Conservation (phyloP, 2,113 vertebrate genomes). For the Lycaon pictus region DNA sequence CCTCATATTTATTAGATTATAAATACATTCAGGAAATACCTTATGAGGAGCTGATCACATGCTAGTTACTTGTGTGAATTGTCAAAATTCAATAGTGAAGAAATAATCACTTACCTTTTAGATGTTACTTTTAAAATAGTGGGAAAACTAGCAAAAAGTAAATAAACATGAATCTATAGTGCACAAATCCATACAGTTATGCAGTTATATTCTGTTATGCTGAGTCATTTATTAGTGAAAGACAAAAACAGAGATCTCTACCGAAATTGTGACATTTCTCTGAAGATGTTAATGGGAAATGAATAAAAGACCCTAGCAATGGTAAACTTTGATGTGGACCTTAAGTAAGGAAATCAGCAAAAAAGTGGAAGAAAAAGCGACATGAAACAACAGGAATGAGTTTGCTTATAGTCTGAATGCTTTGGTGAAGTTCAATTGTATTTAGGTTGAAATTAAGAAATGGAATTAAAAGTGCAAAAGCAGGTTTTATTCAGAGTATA, state of each 20-base stretch:
- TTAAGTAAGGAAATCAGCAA: not conserved
- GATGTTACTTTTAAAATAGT: not conserved
- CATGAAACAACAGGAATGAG: not conserved
- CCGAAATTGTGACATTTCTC: not conserved
- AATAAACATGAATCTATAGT: not conserved
- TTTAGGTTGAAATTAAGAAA: not conserved
- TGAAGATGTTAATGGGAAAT: not conserved
- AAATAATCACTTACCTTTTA: not conserved
- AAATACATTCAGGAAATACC: not conserved
- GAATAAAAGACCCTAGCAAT: not conserved
- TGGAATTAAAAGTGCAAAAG: not conserved
- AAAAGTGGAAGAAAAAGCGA: not conserved
- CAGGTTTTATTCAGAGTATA: not conserved
- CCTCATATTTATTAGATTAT: not conserved
- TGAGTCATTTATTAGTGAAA: not conserved
- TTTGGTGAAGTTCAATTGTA: not conserved
- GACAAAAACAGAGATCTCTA: not conserved
- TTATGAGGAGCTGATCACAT: not conserved
- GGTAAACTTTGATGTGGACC: not conserved
- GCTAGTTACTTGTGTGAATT: not conserved
- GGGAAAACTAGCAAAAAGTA: not conserved
- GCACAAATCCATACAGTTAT: not conserved
- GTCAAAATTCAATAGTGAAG: not conserved
- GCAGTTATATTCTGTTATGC: not conserved
- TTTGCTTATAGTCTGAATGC: not conserved